phyloP scores from a whole-genome alignment of 2,113 vertebrate species.

The Reinhardtius hippoglossoides region DNA sequence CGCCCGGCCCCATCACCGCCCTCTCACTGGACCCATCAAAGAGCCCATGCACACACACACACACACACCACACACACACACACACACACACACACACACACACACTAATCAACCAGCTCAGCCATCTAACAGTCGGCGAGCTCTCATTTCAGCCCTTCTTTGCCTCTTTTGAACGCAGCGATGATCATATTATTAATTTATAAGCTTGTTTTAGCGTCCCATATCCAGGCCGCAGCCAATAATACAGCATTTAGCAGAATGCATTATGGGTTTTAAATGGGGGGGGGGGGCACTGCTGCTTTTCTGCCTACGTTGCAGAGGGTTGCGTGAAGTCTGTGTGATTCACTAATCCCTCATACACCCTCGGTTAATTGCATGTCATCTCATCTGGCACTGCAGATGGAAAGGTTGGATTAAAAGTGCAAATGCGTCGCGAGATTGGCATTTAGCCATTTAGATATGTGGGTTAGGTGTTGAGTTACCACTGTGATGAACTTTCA shows the following conservation, averaged over 20 bases:
- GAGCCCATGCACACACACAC: conserved; percentile 18
- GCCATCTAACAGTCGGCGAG: neutral
- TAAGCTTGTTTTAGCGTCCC: conserved; percentile 56
- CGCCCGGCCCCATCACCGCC: neutral
- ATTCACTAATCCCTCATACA: conserved; percentile 64
- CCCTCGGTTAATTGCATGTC: conserved; percentile 67
- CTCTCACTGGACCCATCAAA: conserved; percentile 55
- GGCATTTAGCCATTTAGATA: conserved; percentile 31
- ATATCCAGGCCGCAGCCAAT: conserved; percentile 52
- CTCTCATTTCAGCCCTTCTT: conserved; percentile 18
- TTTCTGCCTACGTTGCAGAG: conserved; percentile 29
- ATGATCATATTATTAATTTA: conserved; percentile 66
- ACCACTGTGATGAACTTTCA: neutral
- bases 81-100: neutral
- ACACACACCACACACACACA: too few species aligned
- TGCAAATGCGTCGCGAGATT: conserved; percentile 31
- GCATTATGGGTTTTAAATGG: conserved; percentile 59
- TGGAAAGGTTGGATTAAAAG: conserved; percentile 74
- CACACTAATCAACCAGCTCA: conserved; percentile 46
- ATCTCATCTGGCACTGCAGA: conserved; percentile 68
- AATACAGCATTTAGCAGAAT: conserved; percentile 65
- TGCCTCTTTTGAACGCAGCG: conserved; percentile 33
- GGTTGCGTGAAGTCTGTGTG: conserved; percentile 48
- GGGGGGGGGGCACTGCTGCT: conserved; percentile 23
- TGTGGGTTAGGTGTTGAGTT: neutral